These are phyloP conservation scores for Zaprionus nigranus DNA, from an alignment of 1,140 invertebrate species.

Conservation along the genomic window DNA sequence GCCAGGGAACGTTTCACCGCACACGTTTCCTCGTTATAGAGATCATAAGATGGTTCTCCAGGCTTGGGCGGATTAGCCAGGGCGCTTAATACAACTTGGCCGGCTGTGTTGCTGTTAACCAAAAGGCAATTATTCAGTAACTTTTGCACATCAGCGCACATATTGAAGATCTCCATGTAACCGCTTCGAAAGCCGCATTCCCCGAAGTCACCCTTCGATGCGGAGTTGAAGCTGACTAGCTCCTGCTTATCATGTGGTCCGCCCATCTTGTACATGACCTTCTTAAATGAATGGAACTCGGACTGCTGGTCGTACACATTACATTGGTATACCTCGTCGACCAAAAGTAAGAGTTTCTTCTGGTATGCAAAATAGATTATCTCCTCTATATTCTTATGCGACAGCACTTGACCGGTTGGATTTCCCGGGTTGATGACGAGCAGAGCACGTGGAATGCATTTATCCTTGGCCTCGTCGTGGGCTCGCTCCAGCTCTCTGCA, in stretches of 20 bases:
- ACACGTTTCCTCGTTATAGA: constrained; percentile 91
- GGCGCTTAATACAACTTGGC: constrained; percentile 92
- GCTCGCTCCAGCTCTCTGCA: constrained; percentile 93
- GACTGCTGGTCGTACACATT: constrained; percentile 96
- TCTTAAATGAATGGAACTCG: constrained; percentile 97
- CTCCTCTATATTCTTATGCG: constrained; percentile 94
- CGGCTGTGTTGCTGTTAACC: constrained; percentile 95
- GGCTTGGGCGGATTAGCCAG: constrained; percentile 91
- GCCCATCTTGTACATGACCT: constrained; percentile 92
- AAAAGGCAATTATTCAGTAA: constrained; percentile 96
- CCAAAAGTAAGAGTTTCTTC: constrained; percentile 94
- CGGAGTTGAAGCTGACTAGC: constrained; percentile 97
- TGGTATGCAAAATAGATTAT: constrained; percentile 97
- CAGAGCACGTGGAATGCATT: constrained; percentile 92
- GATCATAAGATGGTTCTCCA: constrained; percentile 93
- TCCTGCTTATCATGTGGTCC: constrained; percentile 93
- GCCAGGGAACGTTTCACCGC: constrained; percentile 92
- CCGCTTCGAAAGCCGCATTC: constrained; percentile 98
- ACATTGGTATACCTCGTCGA: constrained; percentile 98
- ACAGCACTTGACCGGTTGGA: constrained; percentile 96
- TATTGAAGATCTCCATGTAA: constrained; percentile 95
- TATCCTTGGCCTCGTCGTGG: constrained; percentile 88
- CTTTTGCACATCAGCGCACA: constrained; percentile 93
- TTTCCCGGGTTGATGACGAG: constrained; percentile 99
- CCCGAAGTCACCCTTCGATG: constrained; percentile 92